phyloP scores from a whole-genome alignment of 1,140 invertebrate species.

The Oryctes rhinoceros region DNA sequence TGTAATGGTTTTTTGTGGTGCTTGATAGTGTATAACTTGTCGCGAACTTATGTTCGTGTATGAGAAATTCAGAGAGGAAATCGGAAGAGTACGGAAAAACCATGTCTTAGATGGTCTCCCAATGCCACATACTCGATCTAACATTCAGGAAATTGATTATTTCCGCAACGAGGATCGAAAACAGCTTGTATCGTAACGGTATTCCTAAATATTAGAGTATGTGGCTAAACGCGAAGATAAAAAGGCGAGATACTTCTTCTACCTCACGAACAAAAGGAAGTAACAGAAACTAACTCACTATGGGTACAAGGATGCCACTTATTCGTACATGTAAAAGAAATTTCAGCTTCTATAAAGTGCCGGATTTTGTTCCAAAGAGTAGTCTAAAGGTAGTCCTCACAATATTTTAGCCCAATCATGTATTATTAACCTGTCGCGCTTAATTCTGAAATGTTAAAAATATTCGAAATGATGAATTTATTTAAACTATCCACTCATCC shows the following conservation, averaged over 20 bases:
- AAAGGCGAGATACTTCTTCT: not conserved
- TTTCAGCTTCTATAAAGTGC: no score
- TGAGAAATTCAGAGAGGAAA: constrained; percentile 4
- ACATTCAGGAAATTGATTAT: not conserved
- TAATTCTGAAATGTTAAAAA: no score
- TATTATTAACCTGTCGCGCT: no score
- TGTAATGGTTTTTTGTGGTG: constrained; percentile 55
- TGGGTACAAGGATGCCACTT: no score
- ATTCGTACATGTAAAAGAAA: not conserved
- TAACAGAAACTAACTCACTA: not conserved
- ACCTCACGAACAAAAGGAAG: not conserved
- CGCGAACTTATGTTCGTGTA: not conserved
- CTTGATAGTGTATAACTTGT: constrained; percentile 21
- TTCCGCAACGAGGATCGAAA: no score
- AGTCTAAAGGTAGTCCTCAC: no score
- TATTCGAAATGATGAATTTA: no score
- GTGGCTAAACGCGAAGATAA: not conserved
- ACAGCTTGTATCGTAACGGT: no score
- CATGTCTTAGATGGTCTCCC: not conserved
- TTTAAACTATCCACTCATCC: no score
- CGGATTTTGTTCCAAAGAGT: no score
- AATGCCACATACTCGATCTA: not conserved
- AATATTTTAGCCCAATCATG: no score
- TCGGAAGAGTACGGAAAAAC: not conserved
- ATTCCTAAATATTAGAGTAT: not conserved